Percentiles rank a stretch among this genome's conserved stretches.
These are phyloP conservation scores for Notiomystis cincta DNA, from an alignment of 2,113 vertebrate species.

Conservation along the genomic window DNA sequence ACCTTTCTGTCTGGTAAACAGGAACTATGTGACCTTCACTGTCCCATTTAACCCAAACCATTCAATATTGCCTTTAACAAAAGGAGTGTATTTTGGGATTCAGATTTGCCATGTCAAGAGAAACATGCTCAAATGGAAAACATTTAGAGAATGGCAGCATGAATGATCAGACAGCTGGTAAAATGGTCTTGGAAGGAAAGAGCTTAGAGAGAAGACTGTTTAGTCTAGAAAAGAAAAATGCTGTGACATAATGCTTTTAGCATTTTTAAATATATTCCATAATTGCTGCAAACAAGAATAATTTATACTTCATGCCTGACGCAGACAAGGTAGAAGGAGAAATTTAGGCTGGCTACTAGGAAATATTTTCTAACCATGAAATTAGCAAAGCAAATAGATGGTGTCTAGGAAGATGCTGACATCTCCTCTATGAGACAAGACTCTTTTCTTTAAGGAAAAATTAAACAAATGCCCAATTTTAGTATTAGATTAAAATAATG, in stretches of 20 bases:
- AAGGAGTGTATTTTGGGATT: neutral
- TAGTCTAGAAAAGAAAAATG: neutral
- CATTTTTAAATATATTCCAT: neutral
- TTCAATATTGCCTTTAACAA: neutral
- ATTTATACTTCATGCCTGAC: neutral
- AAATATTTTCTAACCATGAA: neutral
- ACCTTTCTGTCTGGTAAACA: neutral
- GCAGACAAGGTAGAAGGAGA: neutral
- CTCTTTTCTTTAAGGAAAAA: neutral
- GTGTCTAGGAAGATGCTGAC: neutral
- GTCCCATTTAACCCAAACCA: neutral
- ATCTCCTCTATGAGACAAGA: accelerated
- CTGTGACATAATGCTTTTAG: neutral
- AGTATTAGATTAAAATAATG: neutral
- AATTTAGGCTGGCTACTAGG: neutral
- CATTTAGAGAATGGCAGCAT: neutral
- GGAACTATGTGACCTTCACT: neutral
- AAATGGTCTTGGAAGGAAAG: neutral
- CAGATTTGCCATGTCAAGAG: neutral
- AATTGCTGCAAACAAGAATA: neutral
- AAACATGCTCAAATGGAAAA: neutral
- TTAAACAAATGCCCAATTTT: neutral
- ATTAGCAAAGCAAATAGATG: neutral
- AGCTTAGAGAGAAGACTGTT: neutral
- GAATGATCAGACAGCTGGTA: neutral